phyloP scores from a whole-genome alignment of 2,888 invertebrate species.

The Coenonympha arcania region DNA sequence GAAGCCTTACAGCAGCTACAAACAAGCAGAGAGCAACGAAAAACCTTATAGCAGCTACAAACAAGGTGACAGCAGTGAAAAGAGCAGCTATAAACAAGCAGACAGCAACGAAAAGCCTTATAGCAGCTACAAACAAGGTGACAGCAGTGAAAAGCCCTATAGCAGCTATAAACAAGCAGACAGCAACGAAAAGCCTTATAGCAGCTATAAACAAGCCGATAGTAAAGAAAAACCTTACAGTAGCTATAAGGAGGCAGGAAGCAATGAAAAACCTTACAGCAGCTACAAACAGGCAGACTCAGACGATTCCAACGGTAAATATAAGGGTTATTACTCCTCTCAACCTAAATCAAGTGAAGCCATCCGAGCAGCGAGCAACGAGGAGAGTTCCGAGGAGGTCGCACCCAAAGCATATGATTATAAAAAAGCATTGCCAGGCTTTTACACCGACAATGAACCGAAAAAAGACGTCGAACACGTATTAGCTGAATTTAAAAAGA shows the following conservation, averaged over 20 bases:
- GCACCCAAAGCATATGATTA: conserved; percentile 60
- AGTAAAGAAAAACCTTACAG: too few species aligned
- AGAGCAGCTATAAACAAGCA: conserved; percentile 42
- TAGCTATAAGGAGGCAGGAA: conserved; percentile 43
- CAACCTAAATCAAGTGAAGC: conserved; percentile 59
- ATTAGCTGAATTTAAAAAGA: conserved; percentile 81
- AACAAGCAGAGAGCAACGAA: conserved; percentile 32
- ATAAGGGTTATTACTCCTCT: conserved; percentile 58
- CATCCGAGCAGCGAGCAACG: conserved; percentile 45
- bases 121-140: conserved; percentile 41
- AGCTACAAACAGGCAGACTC: conserved; percentile 43
- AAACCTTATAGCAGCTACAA: conserved; percentile 45
- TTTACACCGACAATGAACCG: conserved; percentile 69
- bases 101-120: conserved; percentile 46
- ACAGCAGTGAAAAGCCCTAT: conserved; percentile 43
- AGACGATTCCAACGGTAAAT: conserved; percentile 49
- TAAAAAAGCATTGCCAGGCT: conserved; percentile 63
- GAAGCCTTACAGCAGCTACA: conserved; percentile 37
- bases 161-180: conserved; percentile 42
- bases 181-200: conserved; percentile 43
- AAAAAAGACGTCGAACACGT: conserved; percentile 81
- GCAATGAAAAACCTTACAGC: conserved; percentile 42
- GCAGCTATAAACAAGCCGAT: conserved; percentile 18
- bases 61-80: conserved; percentile 39
- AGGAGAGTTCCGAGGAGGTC: conserved; percentile 55